A percentile compares a stretch with the other conserved stretches of the same genome.
phyloP scores from a whole-genome alignment of 2,888 invertebrate species.

The Sinopyrophorus schimmeli region DNA sequence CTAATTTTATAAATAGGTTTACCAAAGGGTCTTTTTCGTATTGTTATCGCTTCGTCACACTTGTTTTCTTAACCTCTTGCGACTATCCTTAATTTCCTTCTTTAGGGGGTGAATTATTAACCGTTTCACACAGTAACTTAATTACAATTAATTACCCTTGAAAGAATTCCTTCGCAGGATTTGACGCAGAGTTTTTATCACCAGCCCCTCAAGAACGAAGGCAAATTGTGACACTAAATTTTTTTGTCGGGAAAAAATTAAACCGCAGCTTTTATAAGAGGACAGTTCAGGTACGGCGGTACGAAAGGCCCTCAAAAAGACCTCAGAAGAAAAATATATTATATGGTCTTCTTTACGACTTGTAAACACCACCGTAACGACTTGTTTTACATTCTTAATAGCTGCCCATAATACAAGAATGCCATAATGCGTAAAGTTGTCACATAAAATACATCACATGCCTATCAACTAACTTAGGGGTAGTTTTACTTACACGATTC shows the following conservation, averaged over 20 bases:
- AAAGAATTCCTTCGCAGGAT: too few relatives aligned
- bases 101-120: too few relatives aligned
- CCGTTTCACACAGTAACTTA: too few relatives aligned
- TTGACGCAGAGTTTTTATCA: too few relatives aligned
- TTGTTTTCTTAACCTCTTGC: conserved; percentile 16
- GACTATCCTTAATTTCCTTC: too few relatives aligned
- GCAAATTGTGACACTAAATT: conserved; percentile 10
- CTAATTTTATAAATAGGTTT: conserved; percentile 20
- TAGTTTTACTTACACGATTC: too few relatives aligned
- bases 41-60: conserved; percentile 35
- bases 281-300: conserved; percentile 36
- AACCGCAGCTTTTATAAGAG: conserved; percentile 33
- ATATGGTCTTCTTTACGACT: conserved; percentile 43
- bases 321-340: conserved; percentile 41
- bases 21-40: conserved; percentile 30
- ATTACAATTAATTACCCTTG: too few relatives aligned
- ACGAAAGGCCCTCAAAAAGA: conserved; percentile 29
- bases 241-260: conserved; percentile 25
- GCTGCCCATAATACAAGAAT: conserved; percentile 37
- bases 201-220: too few relatives aligned
- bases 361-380: conserved; percentile 44
- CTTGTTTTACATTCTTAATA: conserved; percentile 43
- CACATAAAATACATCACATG: conserved; percentile 38
- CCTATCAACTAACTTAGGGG: conserved; percentile 31
- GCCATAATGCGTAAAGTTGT: conserved; percentile 35